Evolutionary conservation across 2,797 vertebrate genomes (phyloP).

Genomic region (Discoglossus pictus): DNA sequence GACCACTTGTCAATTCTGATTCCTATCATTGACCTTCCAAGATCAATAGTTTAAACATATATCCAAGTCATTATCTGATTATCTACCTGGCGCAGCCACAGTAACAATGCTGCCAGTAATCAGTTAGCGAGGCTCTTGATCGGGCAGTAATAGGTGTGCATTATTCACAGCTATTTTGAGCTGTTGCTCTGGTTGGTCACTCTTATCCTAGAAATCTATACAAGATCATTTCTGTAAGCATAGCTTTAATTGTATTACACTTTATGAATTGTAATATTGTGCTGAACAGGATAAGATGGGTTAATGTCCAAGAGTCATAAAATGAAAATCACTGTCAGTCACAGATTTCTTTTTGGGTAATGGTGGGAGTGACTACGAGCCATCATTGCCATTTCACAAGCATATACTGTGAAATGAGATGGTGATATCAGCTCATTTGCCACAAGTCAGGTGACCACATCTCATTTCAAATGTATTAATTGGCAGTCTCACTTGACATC

Average conservation of each 20-base stretch:
- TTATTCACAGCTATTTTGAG: too few species aligned
- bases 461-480: slow-evolving; percentile 47
- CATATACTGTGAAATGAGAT: slow-evolving; percentile 46
- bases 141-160: too few species aligned
- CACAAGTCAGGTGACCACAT: slow-evolving; percentile 40
- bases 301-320: slow-evolving; percentile 23
- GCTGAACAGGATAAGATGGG: background rate
- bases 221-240: too few species aligned
- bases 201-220: too few species aligned
- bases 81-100: too few species aligned
- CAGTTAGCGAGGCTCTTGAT: too few species aligned
- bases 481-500: slow-evolving; percentile 42
- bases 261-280: background rate
- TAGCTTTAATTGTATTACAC: too few species aligned
- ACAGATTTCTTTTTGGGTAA: slow-evolving; percentile 22
- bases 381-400: slow-evolving; percentile 36
- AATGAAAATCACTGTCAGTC: slow-evolving; percentile 11
- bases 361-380: slow-evolving; percentile 18
- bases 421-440: slow-evolving; percentile 47
- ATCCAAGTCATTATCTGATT: too few species aligned
- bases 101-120: too few species aligned
- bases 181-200: too few species aligned
- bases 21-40: too few species aligned
- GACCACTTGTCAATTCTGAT: background rate
- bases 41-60: too few species aligned